phyloP scores from a whole-genome alignment of 2,888 invertebrate species.

The Pachliopta kotzebuea region DNA sequence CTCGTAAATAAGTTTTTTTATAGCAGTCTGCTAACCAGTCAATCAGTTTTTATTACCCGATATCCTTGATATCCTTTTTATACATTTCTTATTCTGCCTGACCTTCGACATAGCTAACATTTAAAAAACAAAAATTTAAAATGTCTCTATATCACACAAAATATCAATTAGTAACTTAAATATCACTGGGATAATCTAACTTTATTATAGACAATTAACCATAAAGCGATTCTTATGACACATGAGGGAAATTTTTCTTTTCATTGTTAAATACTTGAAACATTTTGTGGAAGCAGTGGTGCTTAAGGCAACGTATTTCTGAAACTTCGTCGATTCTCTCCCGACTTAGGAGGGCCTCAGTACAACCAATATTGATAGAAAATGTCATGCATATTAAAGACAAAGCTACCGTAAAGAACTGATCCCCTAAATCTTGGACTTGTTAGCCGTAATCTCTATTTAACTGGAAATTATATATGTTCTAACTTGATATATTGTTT shows the following conservation, averaged over 20 bases:
- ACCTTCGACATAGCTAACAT: background rate
- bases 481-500: no score
- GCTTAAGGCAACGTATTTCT: slow-evolving; percentile 15
- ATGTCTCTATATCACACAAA: no score
- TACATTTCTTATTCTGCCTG: background rate
- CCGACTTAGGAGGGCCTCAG: background rate
- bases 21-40: no score
- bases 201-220: background rate
- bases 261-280: background rate
- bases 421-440: background rate
- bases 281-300: slow-evolving; percentile 5
- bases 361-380: slow-evolving; percentile 17
- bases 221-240: slow-evolving; percentile 3
- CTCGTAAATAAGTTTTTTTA: no score
- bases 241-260: slow-evolving; percentile 1
- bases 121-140: background rate
- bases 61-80: no score
- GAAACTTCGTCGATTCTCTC: slow-evolving; percentile 11
- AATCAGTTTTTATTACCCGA: no score
- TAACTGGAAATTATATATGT: background rate
- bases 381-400: slow-evolving; percentile 20
- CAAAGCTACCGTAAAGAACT: background rate
- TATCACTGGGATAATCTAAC: background rate
- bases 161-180: background rate
- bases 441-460: background rate